Evolutionary conservation across 2,888 invertebrate species (phyloP), one percentile per base, ranked within the genome.

Genomic region (Dicranocentrus wangi): DNA sequence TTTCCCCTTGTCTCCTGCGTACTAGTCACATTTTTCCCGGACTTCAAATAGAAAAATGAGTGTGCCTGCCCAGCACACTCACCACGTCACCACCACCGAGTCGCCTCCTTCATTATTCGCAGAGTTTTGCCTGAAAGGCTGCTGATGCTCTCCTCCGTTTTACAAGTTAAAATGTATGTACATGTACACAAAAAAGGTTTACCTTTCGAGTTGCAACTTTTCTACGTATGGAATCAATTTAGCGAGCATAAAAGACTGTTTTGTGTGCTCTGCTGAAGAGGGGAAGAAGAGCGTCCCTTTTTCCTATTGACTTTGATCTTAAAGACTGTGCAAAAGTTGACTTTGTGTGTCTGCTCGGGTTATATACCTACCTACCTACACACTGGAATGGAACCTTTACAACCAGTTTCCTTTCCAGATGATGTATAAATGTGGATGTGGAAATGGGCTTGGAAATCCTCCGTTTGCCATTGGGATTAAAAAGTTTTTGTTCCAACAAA

Each of bases 271-370:
- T 32, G 32, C 10, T 60, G 27, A 60, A 60, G 32, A 63, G 63
- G 27, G 15, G 10, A 39, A 39, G 19, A 17, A 39, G 39, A 17
- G 21, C 19, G 19, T 63, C 32, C 55, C 55, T 21, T 7, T 21
- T 55, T 55, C 55, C 55, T 61, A 60, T 71, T 71, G 71, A 71
- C 71, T 71, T 47, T 71, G 61, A 61, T 71, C 71, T 60, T 71
- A 43, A 42, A 71, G 71, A 71, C 60, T 47, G 15, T 10, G n/a
- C 19, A 32, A 58, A 55, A 32, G 17, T 47, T 47, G 43, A 17
- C 47, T 47, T 47, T 43, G n/a, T 47, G n/a, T 42, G 21, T 5
- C 2, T 58, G 23, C 13, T n/a, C 17, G 15, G 53, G 53, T 13
- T 13, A 8, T 7, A 13, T 39, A 13, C 13, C 39, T 39, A 7